These are phyloP conservation scores for Sarcophaga rosellei DNA, from an alignment of 2,888 invertebrate genomes.

Conservation along the genomic window DNA sequence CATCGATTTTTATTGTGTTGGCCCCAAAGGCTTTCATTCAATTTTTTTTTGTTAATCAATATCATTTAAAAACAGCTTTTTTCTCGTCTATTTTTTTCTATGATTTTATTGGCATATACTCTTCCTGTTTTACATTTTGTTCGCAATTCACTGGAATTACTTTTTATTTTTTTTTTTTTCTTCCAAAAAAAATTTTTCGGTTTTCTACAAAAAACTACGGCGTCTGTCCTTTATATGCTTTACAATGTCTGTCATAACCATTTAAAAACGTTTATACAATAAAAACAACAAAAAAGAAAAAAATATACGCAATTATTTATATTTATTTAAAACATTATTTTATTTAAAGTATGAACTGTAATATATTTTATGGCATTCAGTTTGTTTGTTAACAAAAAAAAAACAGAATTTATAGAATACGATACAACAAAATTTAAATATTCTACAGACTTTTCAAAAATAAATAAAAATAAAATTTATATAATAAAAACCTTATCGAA, in stretches of 20 bases:
- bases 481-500: too few species aligned
- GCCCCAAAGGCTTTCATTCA: too few species aligned
- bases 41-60: too few species aligned
- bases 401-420: too few species aligned
- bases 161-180: not conserved
- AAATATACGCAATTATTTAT: not conserved
- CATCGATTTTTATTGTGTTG: too few species aligned
- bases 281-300: not conserved
- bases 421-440: too few species aligned
- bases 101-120: not conserved
- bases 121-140: not conserved
- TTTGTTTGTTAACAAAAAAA: not conserved
- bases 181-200: not conserved
- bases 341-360: not conserved
- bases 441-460: too few species aligned
- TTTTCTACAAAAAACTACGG: not conserved
- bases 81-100: not conserved
- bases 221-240: not conserved
- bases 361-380: not conserved
- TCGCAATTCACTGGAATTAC: not conserved
- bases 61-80: too few species aligned
- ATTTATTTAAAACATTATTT: not conserved
- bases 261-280: slow-evolving; percentile 21
- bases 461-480: too few species aligned
- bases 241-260: slow-evolving; percentile 6